phyloP scores from a whole-genome alignment of 2,113 vertebrate species.

The Pseudorhombus dupliciocellatus region DNA sequence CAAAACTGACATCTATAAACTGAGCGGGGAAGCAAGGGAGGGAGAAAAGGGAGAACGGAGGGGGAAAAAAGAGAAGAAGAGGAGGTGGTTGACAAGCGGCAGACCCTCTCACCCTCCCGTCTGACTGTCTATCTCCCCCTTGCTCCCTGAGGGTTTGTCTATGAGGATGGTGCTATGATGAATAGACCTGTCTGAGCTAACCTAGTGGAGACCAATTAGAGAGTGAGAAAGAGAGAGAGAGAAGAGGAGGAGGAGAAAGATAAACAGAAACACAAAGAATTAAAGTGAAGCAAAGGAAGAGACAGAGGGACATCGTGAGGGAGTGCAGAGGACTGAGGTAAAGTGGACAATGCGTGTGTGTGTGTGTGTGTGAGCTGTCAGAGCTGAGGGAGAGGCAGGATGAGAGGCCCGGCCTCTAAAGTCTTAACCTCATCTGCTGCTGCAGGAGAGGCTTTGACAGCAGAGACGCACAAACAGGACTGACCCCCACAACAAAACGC shows the following conservation, averaged over 20 bases:
- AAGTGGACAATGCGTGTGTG: constrained; percentile 46
- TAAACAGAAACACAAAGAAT: constrained; percentile 44
- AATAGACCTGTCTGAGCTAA: constrained; percentile 99
- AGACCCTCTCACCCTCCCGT: constrained; percentile 79
- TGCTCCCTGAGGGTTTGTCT: constrained; percentile 93
- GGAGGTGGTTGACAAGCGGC: constrained; percentile 81
- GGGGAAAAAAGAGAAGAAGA: constrained; percentile 47
- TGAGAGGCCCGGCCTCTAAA: constrained; percentile 66
- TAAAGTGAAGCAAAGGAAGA: constrained; percentile 43
- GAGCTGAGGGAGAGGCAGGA: constrained; percentile 68
- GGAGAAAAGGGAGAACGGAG: constrained; percentile 32
- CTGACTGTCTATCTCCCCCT: constrained; percentile 85
- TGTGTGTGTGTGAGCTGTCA: constrained; percentile 61
- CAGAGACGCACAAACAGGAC: constrained; percentile 74
- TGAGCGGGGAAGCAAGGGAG: constrained; percentile 35
- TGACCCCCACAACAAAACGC: constrained; percentile 36
- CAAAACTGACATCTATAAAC: constrained; percentile 74
- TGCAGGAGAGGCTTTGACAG: constrained; percentile 70
- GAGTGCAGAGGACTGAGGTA: constrained; percentile 51
- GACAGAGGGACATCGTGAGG: constrained; percentile 14
- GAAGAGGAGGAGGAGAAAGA: constrained; percentile 28
- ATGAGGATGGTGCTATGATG: constrained; percentile 97
- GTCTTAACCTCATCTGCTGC: constrained; percentile 72
- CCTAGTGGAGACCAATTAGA: constrained; percentile 99
- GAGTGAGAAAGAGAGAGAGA: constrained; percentile 81